These are phyloP conservation scores for Neodontobutis hainanensis DNA, from an alignment of 2,113 vertebrate species.

Conservation along the genomic window DNA sequence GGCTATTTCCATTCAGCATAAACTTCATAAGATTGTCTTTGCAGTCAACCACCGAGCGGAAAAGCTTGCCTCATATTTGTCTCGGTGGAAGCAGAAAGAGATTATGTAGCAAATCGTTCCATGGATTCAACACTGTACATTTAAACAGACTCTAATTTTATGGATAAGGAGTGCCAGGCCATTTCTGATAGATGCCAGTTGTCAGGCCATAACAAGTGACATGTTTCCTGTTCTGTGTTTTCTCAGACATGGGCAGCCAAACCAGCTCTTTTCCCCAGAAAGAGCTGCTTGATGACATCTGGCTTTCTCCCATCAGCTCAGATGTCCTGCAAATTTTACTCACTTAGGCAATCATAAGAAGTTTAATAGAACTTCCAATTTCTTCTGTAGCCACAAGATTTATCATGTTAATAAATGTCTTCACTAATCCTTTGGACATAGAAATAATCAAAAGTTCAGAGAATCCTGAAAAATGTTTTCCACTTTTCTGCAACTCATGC, in stretches of 20 bases:
- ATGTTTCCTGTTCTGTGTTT: conserved; percentile 63
- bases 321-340: conserved; percentile 36
- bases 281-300: conserved; percentile 46
- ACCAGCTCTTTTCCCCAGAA: conserved; percentile 55
- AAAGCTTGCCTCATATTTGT: conserved; percentile 69
- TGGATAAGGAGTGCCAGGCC: conserved; percentile 67
- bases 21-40: conserved; percentile 67
- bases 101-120: conserved; percentile 68
- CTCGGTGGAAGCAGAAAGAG: conserved; percentile 58
- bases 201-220: conserved; percentile 62
- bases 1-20: conserved; percentile 49
- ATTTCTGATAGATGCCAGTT: conserved; percentile 69
- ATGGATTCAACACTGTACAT: conserved; percentile 60
- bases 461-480: neutral
- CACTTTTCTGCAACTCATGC: neutral
- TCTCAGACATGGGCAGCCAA: conserved; percentile 57
- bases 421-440: neutral
- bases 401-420: conserved; percentile 1
- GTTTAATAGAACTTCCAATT: neutral
- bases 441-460: neutral
- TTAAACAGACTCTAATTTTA: conserved; percentile 71
- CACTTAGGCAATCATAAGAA: conserved; percentile 29
- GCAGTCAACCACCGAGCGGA: conserved; percentile 57
- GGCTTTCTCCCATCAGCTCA: conserved; percentile 53
- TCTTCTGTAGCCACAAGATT: neutral